Conservation (phyloP, 92 coral and sea anemone genomes). For the Epizoanthus rinbou region DNA sequence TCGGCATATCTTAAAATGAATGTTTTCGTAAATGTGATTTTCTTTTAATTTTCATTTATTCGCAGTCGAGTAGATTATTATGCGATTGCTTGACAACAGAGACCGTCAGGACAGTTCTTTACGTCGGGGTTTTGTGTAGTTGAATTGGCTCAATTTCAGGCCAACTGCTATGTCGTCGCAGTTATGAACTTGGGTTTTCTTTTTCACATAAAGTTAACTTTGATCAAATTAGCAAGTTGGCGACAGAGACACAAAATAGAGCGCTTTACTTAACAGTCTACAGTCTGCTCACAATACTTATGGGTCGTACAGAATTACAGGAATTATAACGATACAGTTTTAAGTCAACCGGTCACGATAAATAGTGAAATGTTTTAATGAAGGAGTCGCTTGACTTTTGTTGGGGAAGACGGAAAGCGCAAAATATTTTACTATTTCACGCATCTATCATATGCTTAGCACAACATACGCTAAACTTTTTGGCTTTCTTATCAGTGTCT, state of each 20-base stretch:
- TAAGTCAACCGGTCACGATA: conserved; percentile 20
- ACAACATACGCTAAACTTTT: conserved; percentile 29
- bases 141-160: conserved; percentile 34
- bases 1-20: conserved; percentile 33
- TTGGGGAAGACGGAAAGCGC: not conserved
- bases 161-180: conserved; percentile 42
- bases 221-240: conserved; percentile 45
- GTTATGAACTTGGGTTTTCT: conserved; percentile 26
- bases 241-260: conserved; percentile 23
- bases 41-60: conserved; percentile 16
- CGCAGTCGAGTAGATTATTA: conserved; percentile 11
- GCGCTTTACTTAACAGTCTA: not conserved
- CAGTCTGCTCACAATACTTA: not conserved
- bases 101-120: not conserved
- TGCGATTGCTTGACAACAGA: conserved; percentile 34
- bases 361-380: not conserved
- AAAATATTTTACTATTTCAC: conserved; percentile 20
- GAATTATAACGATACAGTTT: conserved; percentile 1
- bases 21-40: conserved; percentile 25
- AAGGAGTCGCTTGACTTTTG: conserved; percentile 28
- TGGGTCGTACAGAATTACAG: conserved; percentile 7
- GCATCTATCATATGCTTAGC: not conserved
- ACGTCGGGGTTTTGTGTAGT: not conserved
- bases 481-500: conserved; percentile 1
- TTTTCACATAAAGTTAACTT: conserved; percentile 38